Conservation (phyloP, 1,140 invertebrate genomes). For the Callitettix versicolor region DNA sequence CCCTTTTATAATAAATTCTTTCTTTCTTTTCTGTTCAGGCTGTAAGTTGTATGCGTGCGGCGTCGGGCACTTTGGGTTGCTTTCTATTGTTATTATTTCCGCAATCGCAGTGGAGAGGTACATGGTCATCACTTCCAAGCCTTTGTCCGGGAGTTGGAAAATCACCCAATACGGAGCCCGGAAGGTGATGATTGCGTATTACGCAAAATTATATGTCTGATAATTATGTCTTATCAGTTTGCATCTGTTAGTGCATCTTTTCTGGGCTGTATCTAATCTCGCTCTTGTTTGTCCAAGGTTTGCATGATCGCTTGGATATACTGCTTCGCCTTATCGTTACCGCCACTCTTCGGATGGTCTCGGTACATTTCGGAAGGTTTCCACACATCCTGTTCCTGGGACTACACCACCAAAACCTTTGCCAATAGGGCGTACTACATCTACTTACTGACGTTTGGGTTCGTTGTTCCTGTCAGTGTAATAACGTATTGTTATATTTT, state of each 20-base stretch:
- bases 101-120: conserved; percentile 42
- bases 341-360: conserved; percentile 44
- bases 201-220: too few species aligned
- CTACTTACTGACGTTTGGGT: conserved; percentile 39
- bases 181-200: conserved; percentile 24
- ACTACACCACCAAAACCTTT: conserved; percentile 37
- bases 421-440: conserved; percentile 37
- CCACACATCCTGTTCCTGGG: conserved; percentile 44
- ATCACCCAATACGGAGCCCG: conserved; percentile 27
- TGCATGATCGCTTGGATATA: conserved; percentile 40
- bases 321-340: conserved; percentile 35
- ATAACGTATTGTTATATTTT: conserved; percentile 40
- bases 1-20: too few species aligned
- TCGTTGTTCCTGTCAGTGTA: conserved; percentile 37
- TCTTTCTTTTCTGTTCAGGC: too few species aligned
- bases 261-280: too few species aligned
- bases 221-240: too few species aligned
- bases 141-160: conserved; percentile 32
- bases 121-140: conserved; percentile 38
- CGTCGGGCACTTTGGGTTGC: conserved; percentile 39
- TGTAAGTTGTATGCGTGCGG: conserved; percentile 40
- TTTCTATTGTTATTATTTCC: conserved; percentile 41
- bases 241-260: neutral
- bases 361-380: conserved; percentile 41
- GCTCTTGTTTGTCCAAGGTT: conserved; percentile 27